phyloP scores from a whole-genome alignment of 2,888 invertebrate genomes.

The Lasioglossum leucozonium region DNA sequence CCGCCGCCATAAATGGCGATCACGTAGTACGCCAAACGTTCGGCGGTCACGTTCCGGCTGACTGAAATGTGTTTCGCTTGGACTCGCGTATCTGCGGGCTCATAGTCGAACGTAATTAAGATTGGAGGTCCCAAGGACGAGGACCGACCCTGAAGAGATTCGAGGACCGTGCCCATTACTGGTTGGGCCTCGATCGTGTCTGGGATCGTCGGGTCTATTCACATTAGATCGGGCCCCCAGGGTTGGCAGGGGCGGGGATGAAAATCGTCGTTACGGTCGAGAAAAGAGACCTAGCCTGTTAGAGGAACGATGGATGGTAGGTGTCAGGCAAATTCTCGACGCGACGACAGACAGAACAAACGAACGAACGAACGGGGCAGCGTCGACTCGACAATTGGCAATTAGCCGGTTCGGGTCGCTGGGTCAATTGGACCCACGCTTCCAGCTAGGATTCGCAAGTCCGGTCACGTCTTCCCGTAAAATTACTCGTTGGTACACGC shows the following conservation, averaged over 20 bases:
- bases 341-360: conserved; percentile 31
- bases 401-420: conserved; percentile 79
- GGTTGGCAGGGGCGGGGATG: not conserved
- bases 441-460: conserved; percentile 77
- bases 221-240: not conserved
- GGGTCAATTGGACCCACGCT: conserved; percentile 83
- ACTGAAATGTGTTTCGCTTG: not conserved
- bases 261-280: not conserved
- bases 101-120: not conserved
- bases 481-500: conserved; percentile 79
- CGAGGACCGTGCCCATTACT: too few relatives aligned
- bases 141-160: not conserved
- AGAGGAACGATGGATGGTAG: conserved; percentile 33
- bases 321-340: conserved; percentile 56
- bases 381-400: conserved; percentile 83
- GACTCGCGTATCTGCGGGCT: not conserved
- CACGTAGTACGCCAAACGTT: conserved; percentile 10
- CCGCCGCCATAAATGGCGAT: not conserved
- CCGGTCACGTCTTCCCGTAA: conserved; percentile 80
- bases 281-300: not conserved
- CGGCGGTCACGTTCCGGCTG: not conserved
- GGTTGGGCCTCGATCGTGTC: not conserved
- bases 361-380: conserved; percentile 71
- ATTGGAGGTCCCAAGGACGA: not conserved
- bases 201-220: not conserved